Base-by-base conservation (phyloP, 2,797 vertebrate species). In the Craterocephalus amniculus region DNA sequence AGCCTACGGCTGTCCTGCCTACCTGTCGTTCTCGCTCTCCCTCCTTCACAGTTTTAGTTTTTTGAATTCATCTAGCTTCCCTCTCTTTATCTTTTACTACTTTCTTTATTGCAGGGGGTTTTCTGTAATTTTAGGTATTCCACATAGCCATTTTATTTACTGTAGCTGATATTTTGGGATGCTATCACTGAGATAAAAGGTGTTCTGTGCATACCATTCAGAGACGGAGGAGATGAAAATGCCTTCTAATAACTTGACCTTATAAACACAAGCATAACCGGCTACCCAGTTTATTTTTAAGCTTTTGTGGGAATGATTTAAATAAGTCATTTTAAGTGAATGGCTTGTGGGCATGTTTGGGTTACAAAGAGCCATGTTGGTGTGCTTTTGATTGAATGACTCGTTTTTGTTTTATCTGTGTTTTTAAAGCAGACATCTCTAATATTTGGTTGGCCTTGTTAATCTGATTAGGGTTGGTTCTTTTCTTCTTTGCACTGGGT, bases 1-100 rank as follows among this genome's bases (percentile, higher is more conserved):
- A 91, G 86, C 76, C 87, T 83, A 82, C 74, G 76, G 67, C 76
- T 54, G 66, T 35, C 59, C 63, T 62, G 77, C 78, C 75, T 60
- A 26, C 32, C 70, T 76, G 67, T 66, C 54, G 32, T 59, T 36
- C 61, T 43, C 49, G 76, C 51, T 58, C 59, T 40, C 55, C n/a
- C 63, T 76, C 29, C 73, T 74, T 86, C 74, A 69, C 69, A 60
- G 61, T 74, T 73, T 62, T 49, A 18, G 66, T 48, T 74, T 70
- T 67, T 72, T 63, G 58, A 69, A 70, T 77, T 64, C 11, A 7
- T 78, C 70, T 63, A 45, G 49, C 62, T 56, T 29, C 14, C 24
- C 36, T 52, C 3, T 0, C 70, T 74, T 80, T 66, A 56, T 78
- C 40, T 48, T 49, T 68, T 27, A 40, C 22, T 11, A 34, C 79